phyloP scores from a whole-genome alignment of 2,888 invertebrate genomes.

The Papilio gigon region DNA sequence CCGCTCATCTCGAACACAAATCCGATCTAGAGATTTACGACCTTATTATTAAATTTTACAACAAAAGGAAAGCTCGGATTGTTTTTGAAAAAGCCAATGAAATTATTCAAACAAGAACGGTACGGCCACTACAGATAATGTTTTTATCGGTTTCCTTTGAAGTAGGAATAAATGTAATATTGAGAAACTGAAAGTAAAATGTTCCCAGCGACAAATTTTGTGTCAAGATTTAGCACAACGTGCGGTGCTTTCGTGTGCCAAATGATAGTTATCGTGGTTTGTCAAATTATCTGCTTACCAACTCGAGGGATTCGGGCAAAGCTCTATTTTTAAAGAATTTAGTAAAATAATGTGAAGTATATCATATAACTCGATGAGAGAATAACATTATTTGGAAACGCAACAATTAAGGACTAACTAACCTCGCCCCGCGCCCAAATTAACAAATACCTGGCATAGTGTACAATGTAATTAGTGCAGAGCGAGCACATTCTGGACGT shows the following conservation, averaged over 20 bases:
- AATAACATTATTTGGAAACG: neutral
- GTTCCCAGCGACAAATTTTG: neutral
- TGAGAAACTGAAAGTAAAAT: neutral
- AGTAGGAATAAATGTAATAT: neutral
- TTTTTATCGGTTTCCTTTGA: neutral
- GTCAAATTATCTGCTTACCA: too few species aligned
- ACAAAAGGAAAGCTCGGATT: slow-evolving; percentile 6
- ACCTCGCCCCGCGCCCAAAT: neutral
- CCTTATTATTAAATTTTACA: slow-evolving; percentile 12
- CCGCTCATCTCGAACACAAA: slow-evolving; percentile 4
- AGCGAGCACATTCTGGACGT: slow-evolving; percentile 25
- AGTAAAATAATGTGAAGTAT: too few species aligned
- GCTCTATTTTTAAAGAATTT: too few species aligned
- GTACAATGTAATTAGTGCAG: slow-evolving; percentile 31
- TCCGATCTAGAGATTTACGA: slow-evolving; percentile 21
- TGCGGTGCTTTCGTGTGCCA: too few species aligned
- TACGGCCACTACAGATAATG: neutral
- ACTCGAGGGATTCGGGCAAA: neutral
- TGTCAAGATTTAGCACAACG: neutral
- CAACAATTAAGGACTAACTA: neutral
- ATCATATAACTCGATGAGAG: neutral
- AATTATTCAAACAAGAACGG: slow-evolving; percentile 9
- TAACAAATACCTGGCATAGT: slow-evolving; percentile 15
- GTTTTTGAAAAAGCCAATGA: neutral
- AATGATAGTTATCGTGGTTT: too few species aligned